phyloP scores from a whole-genome alignment of 1,140 invertebrate genomes.

The Drosophila ohnishii region DNA sequence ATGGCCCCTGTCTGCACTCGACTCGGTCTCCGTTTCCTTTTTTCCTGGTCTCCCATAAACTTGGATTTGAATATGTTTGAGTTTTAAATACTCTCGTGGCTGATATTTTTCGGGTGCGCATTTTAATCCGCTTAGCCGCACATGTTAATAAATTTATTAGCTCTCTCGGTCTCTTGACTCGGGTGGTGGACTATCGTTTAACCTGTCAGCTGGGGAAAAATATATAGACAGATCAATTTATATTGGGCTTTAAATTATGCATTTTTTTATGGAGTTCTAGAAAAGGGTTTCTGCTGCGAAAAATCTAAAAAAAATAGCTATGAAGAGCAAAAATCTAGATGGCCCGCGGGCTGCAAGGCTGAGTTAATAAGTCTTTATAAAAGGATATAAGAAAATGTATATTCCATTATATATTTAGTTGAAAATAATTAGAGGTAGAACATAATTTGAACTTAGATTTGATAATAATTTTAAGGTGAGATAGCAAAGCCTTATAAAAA shows the following conservation, averaged over 20 bases:
- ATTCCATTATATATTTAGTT: background rate
- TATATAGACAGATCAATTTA: slow-evolving; percentile 6
- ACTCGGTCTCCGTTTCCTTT: slow-evolving; percentile 20
- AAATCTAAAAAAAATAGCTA: background rate
- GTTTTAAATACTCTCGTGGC: slow-evolving; percentile 65
- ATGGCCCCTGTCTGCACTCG: slow-evolving; percentile 58
- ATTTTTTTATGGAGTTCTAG: slow-evolving; percentile 1
- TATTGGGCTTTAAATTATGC: slow-evolving; percentile 1
- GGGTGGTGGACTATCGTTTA: slow-evolving; percentile 3
- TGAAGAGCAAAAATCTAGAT: no score
- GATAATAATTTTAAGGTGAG: background rate
- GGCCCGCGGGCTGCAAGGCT: no score
- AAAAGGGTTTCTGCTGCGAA: background rate
- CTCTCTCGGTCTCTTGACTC: slow-evolving; percentile 30
- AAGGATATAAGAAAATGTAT: background rate
- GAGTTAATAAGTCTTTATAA: background rate
- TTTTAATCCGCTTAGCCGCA: slow-evolving; percentile 74
- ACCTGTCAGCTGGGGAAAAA: slow-evolving; percentile 1
- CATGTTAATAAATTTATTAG: slow-evolving; percentile 79
- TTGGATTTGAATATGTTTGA: slow-evolving; percentile 78
- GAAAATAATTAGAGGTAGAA: background rate
- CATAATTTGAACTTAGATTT: background rate
- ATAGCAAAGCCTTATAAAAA: no score
- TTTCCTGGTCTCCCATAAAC: slow-evolving; percentile 56
- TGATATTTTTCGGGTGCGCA: slow-evolving; percentile 41